These are phyloP conservation scores for Echinarachnius parma DNA, from an alignment of 53 echinoderm and acorn worm genomes.

Conservation along the genomic window DNA sequence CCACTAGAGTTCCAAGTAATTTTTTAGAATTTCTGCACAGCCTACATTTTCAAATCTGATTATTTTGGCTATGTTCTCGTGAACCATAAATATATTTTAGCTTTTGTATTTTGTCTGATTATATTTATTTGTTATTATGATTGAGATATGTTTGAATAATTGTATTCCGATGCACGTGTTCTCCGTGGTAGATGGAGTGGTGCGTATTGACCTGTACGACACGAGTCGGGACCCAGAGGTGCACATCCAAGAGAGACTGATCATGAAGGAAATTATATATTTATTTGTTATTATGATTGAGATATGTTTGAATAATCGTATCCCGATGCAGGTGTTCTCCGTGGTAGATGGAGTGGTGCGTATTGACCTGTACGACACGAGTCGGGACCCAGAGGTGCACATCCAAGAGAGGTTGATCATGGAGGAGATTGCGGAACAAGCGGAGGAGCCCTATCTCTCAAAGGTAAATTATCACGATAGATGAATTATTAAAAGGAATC, in stretches of 20 bases:
- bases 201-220: slow-evolving; percentile 75
- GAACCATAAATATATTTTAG: too few species aligned
- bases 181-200: slow-evolving; percentile 71
- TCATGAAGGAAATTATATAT: slow-evolving; percentile 52
- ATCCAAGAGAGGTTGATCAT: slow-evolving; percentile 71
- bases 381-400: slow-evolving; percentile 47
- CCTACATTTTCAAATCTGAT: too few species aligned
- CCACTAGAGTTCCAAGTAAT: too few species aligned
- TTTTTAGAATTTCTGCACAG: too few species aligned
- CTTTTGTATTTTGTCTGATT: too few species aligned
- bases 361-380: slow-evolving; percentile 69
- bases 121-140: too few species aligned
- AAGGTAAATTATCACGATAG: too few species aligned
- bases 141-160: too few species aligned
- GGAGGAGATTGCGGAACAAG: slow-evolving; percentile 57
- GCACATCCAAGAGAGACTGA: slow-evolving; percentile 72
- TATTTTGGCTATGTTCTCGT: too few species aligned
- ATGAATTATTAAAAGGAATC: not conserved
- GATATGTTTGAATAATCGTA: too few species aligned
- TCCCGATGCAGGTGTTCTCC: slow-evolving; percentile 67
- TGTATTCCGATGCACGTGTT: slow-evolving; percentile 78
- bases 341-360: slow-evolving; percentile 71
- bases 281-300: too few species aligned
- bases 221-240: slow-evolving; percentile 46
- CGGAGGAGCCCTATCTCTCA: slow-evolving; percentile 83